These are phyloP conservation scores for Psittacula cyanocephala DNA, from an alignment of 2,113 vertebrate genomes.

Conservation along the genomic window DNA sequence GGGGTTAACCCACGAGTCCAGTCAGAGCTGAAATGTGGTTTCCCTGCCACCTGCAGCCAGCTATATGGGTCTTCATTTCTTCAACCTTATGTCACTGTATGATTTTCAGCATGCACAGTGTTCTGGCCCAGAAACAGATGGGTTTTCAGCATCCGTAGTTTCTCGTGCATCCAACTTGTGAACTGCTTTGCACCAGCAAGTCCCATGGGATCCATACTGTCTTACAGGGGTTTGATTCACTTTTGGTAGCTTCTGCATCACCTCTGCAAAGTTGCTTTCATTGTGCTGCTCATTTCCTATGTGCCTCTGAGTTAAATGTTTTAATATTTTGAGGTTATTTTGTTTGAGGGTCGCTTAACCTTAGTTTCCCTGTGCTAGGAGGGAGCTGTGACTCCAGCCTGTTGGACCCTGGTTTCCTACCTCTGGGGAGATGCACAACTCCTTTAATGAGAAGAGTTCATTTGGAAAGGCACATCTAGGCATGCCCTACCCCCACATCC, in stretches of 20 bases:
- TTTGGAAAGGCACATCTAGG: not conserved
- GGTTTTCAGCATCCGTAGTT: not conserved
- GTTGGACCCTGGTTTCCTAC: not conserved
- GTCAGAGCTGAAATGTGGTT: not conserved
- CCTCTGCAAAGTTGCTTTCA: not conserved
- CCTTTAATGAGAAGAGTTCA: not conserved
- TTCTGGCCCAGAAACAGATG: not conserved
- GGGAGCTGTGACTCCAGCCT: not conserved
- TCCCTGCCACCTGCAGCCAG: not conserved
- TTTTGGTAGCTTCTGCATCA: not conserved
- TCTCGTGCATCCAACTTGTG: not conserved
- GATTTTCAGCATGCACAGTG: not conserved
- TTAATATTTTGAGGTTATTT: not conserved
- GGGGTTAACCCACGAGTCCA: fast-evolving
- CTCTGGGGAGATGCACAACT: not conserved
- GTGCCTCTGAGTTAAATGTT: not conserved
- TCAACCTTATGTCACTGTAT: not conserved
- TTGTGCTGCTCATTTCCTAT: not conserved
- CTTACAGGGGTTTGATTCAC: not conserved
- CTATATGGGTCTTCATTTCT: not conserved
- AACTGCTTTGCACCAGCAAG: not conserved
- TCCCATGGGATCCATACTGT: not conserved
- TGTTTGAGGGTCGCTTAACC: not conserved
- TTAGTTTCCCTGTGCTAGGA: not conserved
- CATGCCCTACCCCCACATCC: not conserved